Percentiles rank a stretch among this genome's conserved stretches.
Evolutionary conservation across 2,888 invertebrate species (phyloP).

Genomic region (Lasioglossum oenotherae): DNA sequence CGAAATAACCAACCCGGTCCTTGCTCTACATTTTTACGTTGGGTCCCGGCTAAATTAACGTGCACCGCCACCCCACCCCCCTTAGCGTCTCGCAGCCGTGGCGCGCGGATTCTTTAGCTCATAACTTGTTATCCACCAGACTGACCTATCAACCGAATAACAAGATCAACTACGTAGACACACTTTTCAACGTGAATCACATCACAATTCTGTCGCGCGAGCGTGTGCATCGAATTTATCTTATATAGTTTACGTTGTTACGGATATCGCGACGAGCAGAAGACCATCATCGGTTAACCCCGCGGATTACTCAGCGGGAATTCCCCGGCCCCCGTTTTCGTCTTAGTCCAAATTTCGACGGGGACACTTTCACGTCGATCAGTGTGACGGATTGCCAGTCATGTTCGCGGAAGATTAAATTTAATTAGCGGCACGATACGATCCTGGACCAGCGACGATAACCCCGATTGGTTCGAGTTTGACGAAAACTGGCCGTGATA

Average conservation of each 20-base stretch:
- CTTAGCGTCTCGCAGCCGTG: conserved; percentile 2
- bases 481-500: neutral
- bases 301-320: neutral
- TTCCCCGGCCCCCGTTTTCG: neutral
- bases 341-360: neutral
- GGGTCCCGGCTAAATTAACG: conserved; percentile 48
- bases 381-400: neutral
- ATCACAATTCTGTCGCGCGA: neutral
- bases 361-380: neutral
- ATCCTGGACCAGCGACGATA: neutral
- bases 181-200: neutral
- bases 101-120: neutral
- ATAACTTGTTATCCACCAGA: neutral
- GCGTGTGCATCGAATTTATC: neutral
- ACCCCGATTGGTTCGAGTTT: neutral
- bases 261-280: neutral
- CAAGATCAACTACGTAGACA: neutral
- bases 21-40: conserved; percentile 75
- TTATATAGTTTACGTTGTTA: neutral
- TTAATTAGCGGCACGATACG: neutral
- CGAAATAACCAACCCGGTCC: conserved; percentile 69
- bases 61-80: neutral
- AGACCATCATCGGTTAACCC: neutral
- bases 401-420: neutral
- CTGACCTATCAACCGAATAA: neutral